Evolutionary conservation across 1,140 invertebrate species (phyloP), one percentile per base, ranked within the genome.

Genomic region (Brachionus rotundiformis): DNA sequence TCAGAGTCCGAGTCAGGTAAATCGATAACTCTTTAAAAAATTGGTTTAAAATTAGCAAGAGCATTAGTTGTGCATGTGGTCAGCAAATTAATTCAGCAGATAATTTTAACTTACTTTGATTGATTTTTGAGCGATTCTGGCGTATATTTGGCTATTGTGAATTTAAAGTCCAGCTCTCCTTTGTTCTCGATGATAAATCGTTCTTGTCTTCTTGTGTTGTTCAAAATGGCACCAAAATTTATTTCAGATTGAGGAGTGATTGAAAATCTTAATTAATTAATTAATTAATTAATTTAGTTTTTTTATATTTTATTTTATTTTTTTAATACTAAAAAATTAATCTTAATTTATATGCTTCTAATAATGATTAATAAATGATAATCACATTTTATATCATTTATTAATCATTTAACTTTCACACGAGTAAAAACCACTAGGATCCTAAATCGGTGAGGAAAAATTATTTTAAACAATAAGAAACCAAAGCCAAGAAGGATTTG

Each of bases 151-250:
- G 27, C 23, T 13, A 89, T 87, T 54, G 84, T 84, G 83, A 87
- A 89, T 82, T 86, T 87, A 75, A 89, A 88, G 54, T 89, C 88
- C 85, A 87, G 87, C 59, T 87, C 86, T 73, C 88, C 88, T 47
- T 84, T 86, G 83, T 89, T 89, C 63, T 88, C 87, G 79, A 89
- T 87, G n/a, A 83, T 83, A 82, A 89, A 87, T 75, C 84, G 84
- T 44, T 29, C 87, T 82, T 19, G 85, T 83, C 82, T 87, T 87
- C 83, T 85, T 87, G 82, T 86, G 76, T 87, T 86, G 6, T 88
- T 84, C 19, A 87, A 65, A 77, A 88, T 82, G 27, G 86, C 83
- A 25, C 87, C 88, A 84, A 89, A 89, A 83, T 88, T 88, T 41
- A 89, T 86, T 83, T 89, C 88, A 77, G 83, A 84, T 27, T 83